Conservation (phyloP, 2,888 invertebrate species). For the Criorhina ranunculi region DNA sequence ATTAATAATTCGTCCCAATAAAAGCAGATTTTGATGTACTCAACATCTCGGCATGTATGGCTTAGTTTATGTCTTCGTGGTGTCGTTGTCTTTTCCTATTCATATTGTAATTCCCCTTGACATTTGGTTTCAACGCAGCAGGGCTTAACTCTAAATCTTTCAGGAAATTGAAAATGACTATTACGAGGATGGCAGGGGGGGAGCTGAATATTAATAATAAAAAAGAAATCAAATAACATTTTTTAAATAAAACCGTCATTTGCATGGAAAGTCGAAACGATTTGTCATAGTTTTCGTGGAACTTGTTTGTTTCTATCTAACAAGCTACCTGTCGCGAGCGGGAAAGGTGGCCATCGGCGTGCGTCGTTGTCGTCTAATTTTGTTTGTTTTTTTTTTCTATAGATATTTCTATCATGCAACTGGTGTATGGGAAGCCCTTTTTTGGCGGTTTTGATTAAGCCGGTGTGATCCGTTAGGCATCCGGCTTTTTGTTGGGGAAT, state of each 20-base stretch:
- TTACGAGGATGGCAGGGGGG: not conserved
- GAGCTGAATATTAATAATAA: slow-evolving; percentile 6
- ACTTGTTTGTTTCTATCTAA: slow-evolving; percentile 33
- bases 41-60: slow-evolving; percentile 16
- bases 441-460: slow-evolving; percentile 16
- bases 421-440: slow-evolving; percentile 8
- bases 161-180: slow-evolving; percentile 44
- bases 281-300: slow-evolving; percentile 41
- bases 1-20: slow-evolving; percentile 46
- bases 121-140: slow-evolving; percentile 7
- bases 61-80: slow-evolving; percentile 18
- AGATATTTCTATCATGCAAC: not conserved
- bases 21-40: slow-evolving; percentile 24
- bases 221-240: slow-evolving; percentile 6
- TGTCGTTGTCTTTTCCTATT: slow-evolving; percentile 23
- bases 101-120: slow-evolving; percentile 19
- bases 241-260: slow-evolving; percentile 39
- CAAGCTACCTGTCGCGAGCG: slow-evolving; percentile 31
- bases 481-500: slow-evolving; percentile 2
- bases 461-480: slow-evolving; percentile 13
- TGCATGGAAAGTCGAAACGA: slow-evolving; percentile 30
- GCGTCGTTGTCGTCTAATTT: slow-evolving; percentile 13
- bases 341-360: not conserved
- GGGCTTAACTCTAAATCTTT: slow-evolving; percentile 25
- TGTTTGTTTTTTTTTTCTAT: slow-evolving; percentile 9